These are phyloP conservation scores for Crotalus horridus DNA, from an alignment of 2,113 vertebrate genomes.

Conservation along the genomic window DNA sequence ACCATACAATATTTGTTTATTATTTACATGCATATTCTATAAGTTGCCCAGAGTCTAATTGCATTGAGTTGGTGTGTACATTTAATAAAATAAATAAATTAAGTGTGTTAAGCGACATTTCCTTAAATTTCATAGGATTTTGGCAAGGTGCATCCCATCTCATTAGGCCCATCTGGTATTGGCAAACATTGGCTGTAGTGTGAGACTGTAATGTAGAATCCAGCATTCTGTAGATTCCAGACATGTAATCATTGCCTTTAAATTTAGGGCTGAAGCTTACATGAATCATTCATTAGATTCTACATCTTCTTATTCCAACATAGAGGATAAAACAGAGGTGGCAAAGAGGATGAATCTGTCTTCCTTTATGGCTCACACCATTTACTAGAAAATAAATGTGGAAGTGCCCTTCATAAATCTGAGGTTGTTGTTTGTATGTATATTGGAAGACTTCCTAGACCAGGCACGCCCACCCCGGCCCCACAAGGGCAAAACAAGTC, in stretches of 20 bases:
- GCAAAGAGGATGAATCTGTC: not conserved
- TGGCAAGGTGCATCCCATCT: not conserved
- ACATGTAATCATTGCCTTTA: not conserved
- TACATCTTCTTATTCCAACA: not conserved
- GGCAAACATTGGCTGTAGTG: not conserved
- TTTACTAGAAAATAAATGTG: not conserved
- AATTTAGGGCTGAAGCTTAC: not conserved
- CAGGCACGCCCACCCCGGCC: no score
- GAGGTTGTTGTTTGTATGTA: not conserved
- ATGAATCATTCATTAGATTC: not conserved
- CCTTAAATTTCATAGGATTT: not conserved
- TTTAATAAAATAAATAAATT: not conserved
- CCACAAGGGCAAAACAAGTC: no score
- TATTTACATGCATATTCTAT: not conserved
- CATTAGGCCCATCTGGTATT: not conserved
- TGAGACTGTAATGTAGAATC: not conserved
- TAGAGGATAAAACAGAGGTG: not conserved
- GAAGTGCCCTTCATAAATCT: not conserved
- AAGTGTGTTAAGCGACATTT: not conserved
- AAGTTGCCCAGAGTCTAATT: not conserved
- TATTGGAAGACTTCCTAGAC: not conserved
- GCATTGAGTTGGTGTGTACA: not conserved
- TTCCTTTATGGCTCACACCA: not conserved
- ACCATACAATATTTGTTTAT: not conserved
- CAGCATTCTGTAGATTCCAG: not conserved